Evolutionary conservation across 2,888 invertebrate genomes (phyloP), one percentile per base, ranked within the genome.

Genomic region (Phoronis australis): DNA sequence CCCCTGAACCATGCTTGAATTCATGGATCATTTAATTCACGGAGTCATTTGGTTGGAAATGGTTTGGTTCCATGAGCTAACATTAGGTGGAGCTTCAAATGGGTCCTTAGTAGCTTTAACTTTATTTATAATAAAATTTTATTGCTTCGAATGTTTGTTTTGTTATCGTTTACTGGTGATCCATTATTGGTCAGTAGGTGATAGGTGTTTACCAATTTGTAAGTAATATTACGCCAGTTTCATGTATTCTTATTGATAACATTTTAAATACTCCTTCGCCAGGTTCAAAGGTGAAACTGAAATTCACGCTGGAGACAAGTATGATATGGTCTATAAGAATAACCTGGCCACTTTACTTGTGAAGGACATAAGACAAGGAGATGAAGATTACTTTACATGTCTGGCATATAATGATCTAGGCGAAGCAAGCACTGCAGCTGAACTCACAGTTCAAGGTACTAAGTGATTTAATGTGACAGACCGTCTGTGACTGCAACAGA

Each of bases 261-360:
- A n/a, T n/a, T n/a, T n/a, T n/a, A n/a, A n/a, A n/a, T 35, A 23
- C 21, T 20, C n/a, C n/a, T 31, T 47, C 43, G 49, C 4, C 55
- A 76, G 75, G 75, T 62, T 62, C 45, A 70, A 71, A 51, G 71
- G 76, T 57, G 71, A 71, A 22, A 59, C 66, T 42, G 66, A 69
- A 35, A 52, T 78, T 3, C 51, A 62, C 31, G 63, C 67, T 25
- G 65, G 66, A 5, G 59, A 62, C 40, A 75, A 74, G 54, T 75
- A 71, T 58, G 66, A 62, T 23, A 62, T 70, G 52, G 69, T 67
- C 50, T 75, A 66, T 57, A 65, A 62, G 42, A 66, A 71, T 23
- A 66, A 68, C 23, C 62, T 69, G 25, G 70, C 73, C 27, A 69
- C 69, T 39, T 75, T 95, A 46, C 84, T 85, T 37, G 85, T 94